A percentile compares a stretch with the other conserved stretches of the same genome.
phyloP scores from a whole-genome alignment of 2,888 invertebrate genomes.

The Phalera bucephala region DNA sequence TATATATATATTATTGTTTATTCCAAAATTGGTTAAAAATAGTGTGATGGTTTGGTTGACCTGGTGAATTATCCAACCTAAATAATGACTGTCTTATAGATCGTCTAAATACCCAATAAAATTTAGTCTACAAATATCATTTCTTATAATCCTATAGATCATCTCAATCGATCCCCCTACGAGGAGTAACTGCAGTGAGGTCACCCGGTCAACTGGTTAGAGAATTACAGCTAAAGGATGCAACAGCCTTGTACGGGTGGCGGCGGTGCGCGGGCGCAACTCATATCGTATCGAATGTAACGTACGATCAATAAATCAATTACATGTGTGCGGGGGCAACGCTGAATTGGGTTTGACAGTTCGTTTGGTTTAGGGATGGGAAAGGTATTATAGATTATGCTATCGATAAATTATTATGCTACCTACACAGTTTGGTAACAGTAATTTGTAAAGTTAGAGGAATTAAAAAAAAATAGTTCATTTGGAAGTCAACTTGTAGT shows the following conservation, averaged over 20 bases:
- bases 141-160: not conserved
- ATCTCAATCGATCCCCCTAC: conserved; percentile 20
- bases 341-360: conserved; percentile 82
- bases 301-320: conserved; percentile 83
- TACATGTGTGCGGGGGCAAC: conserved; percentile 77
- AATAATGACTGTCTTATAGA: no score
- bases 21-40: no score
- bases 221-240: conserved; percentile 59
- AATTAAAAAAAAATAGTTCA: no score
- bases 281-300: conserved; percentile 79
- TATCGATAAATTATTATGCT: no score
- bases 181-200: conserved; percentile 55
- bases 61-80: no score
- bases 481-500: no score
- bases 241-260: conserved; percentile 47
- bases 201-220: conserved; percentile 73
- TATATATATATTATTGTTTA: no score
- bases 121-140: no score
- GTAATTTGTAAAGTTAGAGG: conserved; percentile 5
- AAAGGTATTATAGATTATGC: conserved; percentile 18
- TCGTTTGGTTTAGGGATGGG: conserved; percentile 64
- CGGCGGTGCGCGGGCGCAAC: conserved; percentile 45
- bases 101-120: no score
- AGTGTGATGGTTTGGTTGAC: no score
- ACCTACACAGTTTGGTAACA: not conserved